phyloP scores from a whole-genome alignment of 2,113 vertebrate genomes.

The pig (Sus scrofa) region T2T-Sscrofa CM000813.6:13290501-13291000 shows the following conservation, averaged over 20 bases:
- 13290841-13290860: too few relatives aligned
- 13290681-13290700: conserved; percentile 30
- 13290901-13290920: too few relatives aligned
- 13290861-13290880: background rate
- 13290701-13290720: conserved; percentile 29
- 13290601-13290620: background rate
- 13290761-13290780: background rate
- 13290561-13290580: background rate
- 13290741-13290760: background rate
- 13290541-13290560: conserved; percentile 16
- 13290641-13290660: background rate
- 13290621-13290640: background rate
- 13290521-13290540: background rate
- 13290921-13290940: too few relatives aligned
- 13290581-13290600: background rate
- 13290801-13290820: background rate
- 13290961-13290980: too few relatives aligned
- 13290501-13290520: background rate
- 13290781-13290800: background rate
- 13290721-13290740: background rate
- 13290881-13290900: too few relatives aligned
- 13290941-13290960: too few relatives aligned
- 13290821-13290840: too few relatives aligned
- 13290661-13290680: background rate
- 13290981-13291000: too few relatives aligned